Conservation (phyloP, 2,113 vertebrate species). For the Elgaria multicarinata region DNA sequence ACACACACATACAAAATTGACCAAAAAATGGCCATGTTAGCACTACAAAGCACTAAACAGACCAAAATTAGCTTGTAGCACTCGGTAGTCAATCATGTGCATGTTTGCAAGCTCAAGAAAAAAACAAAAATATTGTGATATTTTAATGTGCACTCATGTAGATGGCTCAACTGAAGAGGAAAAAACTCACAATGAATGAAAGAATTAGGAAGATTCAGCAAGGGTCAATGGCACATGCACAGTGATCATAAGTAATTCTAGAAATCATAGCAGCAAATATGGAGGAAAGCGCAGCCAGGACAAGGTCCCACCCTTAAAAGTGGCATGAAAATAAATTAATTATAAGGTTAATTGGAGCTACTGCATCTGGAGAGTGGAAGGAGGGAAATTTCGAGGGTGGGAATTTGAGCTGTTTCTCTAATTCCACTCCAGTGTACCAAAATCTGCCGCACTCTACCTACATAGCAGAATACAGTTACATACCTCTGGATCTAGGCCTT, state of each 20-base stretch:
- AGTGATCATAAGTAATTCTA: not conserved
- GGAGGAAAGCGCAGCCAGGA: not conserved
- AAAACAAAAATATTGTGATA: not conserved
- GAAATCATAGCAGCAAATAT: not conserved
- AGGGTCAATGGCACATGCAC: not conserved
- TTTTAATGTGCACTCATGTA: not conserved
- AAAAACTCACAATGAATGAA: not conserved
- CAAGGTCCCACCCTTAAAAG: not conserved
- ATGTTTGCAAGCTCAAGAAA: not conserved
- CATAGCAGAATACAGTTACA: constrained; percentile 29
- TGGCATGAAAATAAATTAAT: no score
- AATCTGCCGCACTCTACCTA: not conserved
- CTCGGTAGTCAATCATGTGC: not conserved
- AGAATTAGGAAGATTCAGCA: not conserved
- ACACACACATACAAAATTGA: no score
- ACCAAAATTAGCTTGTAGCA: no score
- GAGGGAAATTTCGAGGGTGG: not conserved
- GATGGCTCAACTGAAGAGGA: not conserved
- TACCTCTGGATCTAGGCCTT: constrained; percentile 51
- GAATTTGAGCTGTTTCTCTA: not conserved
- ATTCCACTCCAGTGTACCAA: not conserved
- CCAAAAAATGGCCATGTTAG: no score
- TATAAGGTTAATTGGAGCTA: not conserved
- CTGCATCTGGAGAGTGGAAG: not conserved
- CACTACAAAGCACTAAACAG: no score